Base-by-base conservation (phyloP, 2,113 vertebrate genomes). In the Anarrhichthys ocellatus region DNA sequence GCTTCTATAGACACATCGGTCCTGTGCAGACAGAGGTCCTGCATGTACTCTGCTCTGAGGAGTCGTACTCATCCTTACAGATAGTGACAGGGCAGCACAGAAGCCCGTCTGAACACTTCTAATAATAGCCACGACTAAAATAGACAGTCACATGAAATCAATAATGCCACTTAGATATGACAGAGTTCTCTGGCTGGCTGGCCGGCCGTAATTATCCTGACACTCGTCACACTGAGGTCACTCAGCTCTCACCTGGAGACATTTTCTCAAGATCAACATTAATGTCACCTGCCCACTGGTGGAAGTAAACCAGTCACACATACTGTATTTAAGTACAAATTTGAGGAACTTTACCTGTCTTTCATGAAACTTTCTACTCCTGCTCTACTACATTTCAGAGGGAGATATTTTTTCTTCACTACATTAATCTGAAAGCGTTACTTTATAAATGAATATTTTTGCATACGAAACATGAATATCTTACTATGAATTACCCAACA, bases 101-200 rank as follows among this genome's bases (percentile, higher is more conserved):
- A 15, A 34, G 29, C 70, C 78, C 9, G 36, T 62, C 32, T 73
- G 74, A 86, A 85, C 83, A 83, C 82, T 68, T 90, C 89, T 82
- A 89, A 87, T 88, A 88, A 93, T 93, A 94, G 89, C 48, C 71
- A 62, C 68, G 61, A 81, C 92, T 87, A 92, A 95, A 95, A 94
- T 94, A 95, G 86, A 71, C 73, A 22, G 82, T 88, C 89, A 91
- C 88, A 92, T 94, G 92, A 93, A 94, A 93, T 93, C 85, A 88
- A 91, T 93, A 92, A 93, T 88, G 73, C 73, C 90, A 93, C 84
- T 94, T 92, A 83, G 84, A 94, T 83, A 86, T 85, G 89, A 92
- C 72, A 66, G 84, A 74, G 83, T 71, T 56, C 56, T 48, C 48
- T 92, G 82, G 80, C 83, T 92, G 82, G 80, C 83, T 24, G 80